Evolutionary conservation across 2,113 vertebrate genomes (phyloP).

Genomic region (Opisthocomus hoazin): DNA sequence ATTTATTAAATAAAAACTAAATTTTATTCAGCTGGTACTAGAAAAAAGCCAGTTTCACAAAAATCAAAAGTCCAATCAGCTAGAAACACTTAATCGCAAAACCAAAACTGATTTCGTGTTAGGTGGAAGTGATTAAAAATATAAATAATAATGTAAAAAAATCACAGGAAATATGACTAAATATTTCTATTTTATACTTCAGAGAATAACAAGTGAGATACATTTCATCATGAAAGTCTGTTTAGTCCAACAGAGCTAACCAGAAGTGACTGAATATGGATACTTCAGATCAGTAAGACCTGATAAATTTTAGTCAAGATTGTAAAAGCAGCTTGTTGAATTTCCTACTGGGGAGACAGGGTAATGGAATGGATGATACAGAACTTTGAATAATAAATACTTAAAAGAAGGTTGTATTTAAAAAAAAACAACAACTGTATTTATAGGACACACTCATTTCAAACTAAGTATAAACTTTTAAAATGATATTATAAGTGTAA

Average conservation of each 20-base stretch:
- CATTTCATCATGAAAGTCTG: background rate
- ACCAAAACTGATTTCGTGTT: background rate
- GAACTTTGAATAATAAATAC: background rate
- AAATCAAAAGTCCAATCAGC: background rate
- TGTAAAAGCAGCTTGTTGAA: background rate
- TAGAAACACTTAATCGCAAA: background rate
- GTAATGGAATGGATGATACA: background rate
- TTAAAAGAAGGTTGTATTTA: background rate
- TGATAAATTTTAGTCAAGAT: background rate
- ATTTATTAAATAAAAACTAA: background rate
- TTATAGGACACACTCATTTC: background rate
- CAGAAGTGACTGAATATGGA: background rate
- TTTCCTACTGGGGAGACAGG: background rate
- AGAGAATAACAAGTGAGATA: background rate
- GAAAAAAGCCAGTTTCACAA: background rate
- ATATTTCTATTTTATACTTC: background rate
- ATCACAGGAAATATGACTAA: background rate
- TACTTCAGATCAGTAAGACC: background rate
- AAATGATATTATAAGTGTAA: background rate
- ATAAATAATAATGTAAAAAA: background rate
- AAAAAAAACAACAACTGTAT: background rate
- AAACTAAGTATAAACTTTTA: background rate
- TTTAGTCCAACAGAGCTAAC: background rate
- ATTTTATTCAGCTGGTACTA: background rate
- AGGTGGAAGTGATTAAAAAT: background rate